These are phyloP conservation scores for Campoplex nolae DNA, from an alignment of 2,888 invertebrate species.

Conservation along the genomic window DNA sequence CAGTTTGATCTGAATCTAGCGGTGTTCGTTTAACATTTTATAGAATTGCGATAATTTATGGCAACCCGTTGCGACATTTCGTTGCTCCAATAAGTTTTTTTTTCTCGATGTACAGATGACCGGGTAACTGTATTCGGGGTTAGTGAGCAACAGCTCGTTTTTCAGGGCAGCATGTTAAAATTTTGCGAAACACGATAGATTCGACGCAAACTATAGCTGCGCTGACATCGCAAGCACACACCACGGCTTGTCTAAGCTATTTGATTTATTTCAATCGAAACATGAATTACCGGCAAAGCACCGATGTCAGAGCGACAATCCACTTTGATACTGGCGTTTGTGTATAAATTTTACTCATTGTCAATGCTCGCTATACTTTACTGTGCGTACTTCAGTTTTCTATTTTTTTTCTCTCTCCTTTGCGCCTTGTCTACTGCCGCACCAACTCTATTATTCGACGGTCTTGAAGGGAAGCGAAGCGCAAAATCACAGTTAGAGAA, in stretches of 20 bases:
- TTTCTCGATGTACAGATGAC: too few relatives aligned
- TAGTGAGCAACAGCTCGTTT: constrained; percentile 73
- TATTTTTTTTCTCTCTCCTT: constrained; percentile 35
- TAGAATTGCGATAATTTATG: too few relatives aligned
- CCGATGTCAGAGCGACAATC: constrained; percentile 29
- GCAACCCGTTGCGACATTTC: too few relatives aligned
- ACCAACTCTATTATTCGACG: constrained; percentile 2
- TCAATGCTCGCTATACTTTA: not conserved
- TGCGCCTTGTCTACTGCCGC: constrained; percentile 41
- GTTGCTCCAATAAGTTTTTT: too few relatives aligned
- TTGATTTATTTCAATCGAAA: constrained; percentile 82
- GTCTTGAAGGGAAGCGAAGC: constrained; percentile 62
- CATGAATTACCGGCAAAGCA: constrained; percentile 78
- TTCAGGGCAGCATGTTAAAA: constrained; percentile 69
- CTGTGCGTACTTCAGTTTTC: not conserved
- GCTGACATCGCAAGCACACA: constrained; percentile 14
- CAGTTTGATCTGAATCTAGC: too few relatives aligned
- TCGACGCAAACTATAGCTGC: not conserved
- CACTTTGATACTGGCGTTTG: too few relatives aligned
- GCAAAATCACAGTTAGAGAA: constrained; percentile 65
- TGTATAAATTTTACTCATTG: too few relatives aligned
- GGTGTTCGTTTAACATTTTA: too few relatives aligned
- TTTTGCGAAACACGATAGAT: constrained; percentile 76
- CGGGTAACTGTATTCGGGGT: not conserved
- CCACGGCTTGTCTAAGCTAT: constrained; percentile 55